Percentiles rank a stretch among this genome's conserved stretches.
Conservation (phyloP, 2,888 invertebrate genomes). For the Brachyptera putata region DNA sequence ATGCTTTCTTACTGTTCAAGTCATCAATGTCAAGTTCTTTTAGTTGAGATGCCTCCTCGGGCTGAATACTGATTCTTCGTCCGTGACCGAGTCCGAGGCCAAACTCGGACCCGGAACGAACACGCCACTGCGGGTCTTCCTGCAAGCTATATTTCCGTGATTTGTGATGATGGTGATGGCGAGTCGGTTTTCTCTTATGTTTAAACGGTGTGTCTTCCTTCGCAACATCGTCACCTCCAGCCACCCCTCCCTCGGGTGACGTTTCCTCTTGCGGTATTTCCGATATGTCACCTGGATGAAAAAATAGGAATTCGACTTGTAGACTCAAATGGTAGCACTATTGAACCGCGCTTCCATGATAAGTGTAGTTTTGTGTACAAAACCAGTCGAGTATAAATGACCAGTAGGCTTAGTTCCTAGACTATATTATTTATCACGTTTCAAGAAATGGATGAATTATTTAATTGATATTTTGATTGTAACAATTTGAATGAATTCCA, state of each 20-base stretch:
- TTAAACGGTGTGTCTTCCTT: slow-evolving; percentile 3
- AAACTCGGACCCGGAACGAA: slow-evolving; percentile 47
- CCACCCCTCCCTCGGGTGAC: not conserved
- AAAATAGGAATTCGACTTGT: too few species aligned
- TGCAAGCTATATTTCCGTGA: slow-evolving; percentile 71
- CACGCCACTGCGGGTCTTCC: slow-evolving; percentile 58
- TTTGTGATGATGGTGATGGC: slow-evolving; percentile 55
- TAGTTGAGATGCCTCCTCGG: slow-evolving; percentile 69
- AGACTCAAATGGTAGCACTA: too few species aligned
- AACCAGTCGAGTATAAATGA: not conserved
- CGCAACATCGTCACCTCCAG: not conserved
- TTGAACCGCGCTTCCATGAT: too few species aligned
- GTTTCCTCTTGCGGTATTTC: slow-evolving; percentile 10
- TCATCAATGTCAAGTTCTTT: slow-evolving; percentile 77
- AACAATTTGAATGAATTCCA: too few species aligned
- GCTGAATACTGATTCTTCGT: slow-evolving; percentile 62
- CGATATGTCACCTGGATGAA: slow-evolving; percentile 20
- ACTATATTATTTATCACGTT: too few species aligned
- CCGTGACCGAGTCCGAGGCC: slow-evolving; percentile 39
- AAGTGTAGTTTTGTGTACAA: too few species aligned
- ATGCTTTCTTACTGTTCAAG: slow-evolving; percentile 51
- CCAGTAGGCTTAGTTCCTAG: too few species aligned
- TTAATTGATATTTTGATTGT: too few species aligned
- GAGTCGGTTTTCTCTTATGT: slow-evolving; percentile 42
- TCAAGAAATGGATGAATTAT: too few species aligned